These are phyloP conservation scores for Globodera rostochiensis DNA, from an alignment of 1,140 invertebrate genomes.

Conservation along the genomic window DNA sequence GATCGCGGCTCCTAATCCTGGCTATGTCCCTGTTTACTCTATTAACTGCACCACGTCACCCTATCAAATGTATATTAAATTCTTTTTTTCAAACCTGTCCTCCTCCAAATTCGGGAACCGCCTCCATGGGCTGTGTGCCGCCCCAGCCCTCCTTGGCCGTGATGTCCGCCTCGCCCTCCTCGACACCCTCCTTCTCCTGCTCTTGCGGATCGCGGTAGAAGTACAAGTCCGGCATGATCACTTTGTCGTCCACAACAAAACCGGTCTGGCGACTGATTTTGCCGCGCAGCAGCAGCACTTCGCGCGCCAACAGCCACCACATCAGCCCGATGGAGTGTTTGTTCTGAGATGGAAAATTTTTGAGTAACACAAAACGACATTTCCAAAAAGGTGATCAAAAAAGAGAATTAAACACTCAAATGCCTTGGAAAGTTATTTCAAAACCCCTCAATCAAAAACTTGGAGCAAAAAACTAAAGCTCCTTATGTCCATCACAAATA, in stretches of 20 bases:
- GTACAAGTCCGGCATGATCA: slow-evolving; percentile 95
- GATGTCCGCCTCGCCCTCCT: slow-evolving; percentile 32
- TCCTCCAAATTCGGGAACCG: neutral
- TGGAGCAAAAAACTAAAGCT: neutral
- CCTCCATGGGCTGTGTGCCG: neutral
- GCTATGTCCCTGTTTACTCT: too few relatives aligned
- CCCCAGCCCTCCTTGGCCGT: slow-evolving; percentile 33
- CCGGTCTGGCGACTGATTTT: slow-evolving; percentile 75
- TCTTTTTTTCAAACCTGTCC: neutral
- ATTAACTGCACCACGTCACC: too few relatives aligned
- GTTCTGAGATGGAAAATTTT: slow-evolving; percentile 69
- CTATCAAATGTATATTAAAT: too few relatives aligned
- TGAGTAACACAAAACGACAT: too few relatives aligned
- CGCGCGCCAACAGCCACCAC: slow-evolving; percentile 97
- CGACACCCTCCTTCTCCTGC: slow-evolving; percentile 45
- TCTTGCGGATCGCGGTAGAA: slow-evolving; percentile 83
- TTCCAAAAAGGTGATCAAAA: too few relatives aligned
- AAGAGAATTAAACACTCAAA: too few relatives aligned
- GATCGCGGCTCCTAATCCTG: too few relatives aligned
- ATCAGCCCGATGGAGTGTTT: slow-evolving; percentile 97
- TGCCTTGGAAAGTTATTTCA: neutral
- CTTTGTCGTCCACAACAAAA: slow-evolving; percentile 67
- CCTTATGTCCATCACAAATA: slow-evolving; percentile 72
- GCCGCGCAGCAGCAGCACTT: slow-evolving; percentile 90
- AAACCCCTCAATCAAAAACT: neutral